Evolutionary conservation across 2,113 vertebrate species (phyloP), one percentile per base, ranked within the genome.

Genomic region (Pelmatolapia mariae): DNA sequence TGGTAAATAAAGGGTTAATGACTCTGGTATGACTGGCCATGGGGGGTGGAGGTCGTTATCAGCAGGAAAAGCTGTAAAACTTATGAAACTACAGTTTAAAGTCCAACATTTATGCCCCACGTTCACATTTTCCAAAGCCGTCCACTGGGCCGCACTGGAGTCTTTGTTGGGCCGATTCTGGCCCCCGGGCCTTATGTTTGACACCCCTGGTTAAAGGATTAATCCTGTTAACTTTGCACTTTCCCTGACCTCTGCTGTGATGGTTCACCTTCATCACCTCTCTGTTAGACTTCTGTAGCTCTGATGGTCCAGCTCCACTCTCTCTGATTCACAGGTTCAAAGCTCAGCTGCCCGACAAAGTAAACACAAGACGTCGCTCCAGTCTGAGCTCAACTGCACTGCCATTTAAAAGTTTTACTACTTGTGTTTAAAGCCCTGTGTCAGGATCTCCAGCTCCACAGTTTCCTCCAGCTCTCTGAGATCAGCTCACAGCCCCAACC

Each of bases 1-100:
- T 66, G 61, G 61, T 8, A 0, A 0, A n/a, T 1, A 66, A 66
- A 0, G 31, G 61, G 61, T 66, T 71, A 71, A 71, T 71, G n/a
- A 24, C 8, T 24, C 5, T 24, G 66, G n/a, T 43, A 1, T 24
- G n/a, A 43, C 11, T 15, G 66, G 12, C n/a, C n/a, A 40, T 24
- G 36, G 36, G 7, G 11, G 36, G n/a, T 9, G 1, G 66, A 38
- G 18, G 10, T 36, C 31, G 31, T n/a, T 66, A 66, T 66, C 31
- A 66, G 61, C 18, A 36, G 61, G 33, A 22, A 66, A 66, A 12
- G 61, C 66, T 43, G 38, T 71, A 43, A 16, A 26, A 71, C 13
- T 0, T 16, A 71, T 71, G 3, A 71, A 71, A 0, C 38, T 71
- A 26, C n/a, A 71, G 66, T 4, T 43, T 0, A 24, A 45, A 43